A percentile compares a stretch with the other conserved stretches of the same genome.
phyloP scores from a whole-genome alignment of 2,113 vertebrate genomes.

The Eira barbara region DNA sequence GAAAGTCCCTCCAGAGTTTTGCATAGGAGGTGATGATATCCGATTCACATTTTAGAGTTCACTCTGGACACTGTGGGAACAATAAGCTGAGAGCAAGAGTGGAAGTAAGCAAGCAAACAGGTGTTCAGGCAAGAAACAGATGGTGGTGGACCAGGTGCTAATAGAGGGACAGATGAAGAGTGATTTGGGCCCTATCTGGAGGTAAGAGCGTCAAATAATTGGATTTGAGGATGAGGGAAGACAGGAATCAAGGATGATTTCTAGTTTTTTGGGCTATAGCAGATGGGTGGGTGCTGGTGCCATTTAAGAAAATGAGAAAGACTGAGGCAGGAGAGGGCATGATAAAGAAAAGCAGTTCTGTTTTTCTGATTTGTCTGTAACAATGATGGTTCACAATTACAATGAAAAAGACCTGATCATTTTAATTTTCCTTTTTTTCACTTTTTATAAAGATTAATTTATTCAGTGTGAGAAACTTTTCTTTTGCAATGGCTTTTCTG shows the following conservation, averaged over 20 bases:
- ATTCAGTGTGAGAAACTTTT: not conserved
- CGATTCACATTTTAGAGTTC: not conserved
- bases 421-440: not conserved
- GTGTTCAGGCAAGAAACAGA: not conserved
- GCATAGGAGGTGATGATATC: not conserved
- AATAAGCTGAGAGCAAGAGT: not conserved
- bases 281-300: not conserved
- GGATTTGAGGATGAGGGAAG: not conserved
- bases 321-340: not conserved
- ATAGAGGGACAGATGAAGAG: accelerated
- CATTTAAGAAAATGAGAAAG: not conserved
- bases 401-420: not conserved
- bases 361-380: not conserved
- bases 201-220: not conserved
- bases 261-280: not conserved
- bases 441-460: conserved; percentile 18
- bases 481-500: not conserved
- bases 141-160: not conserved
- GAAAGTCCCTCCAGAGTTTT: not conserved
- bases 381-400: not conserved
- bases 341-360: not conserved
- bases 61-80: not conserved
- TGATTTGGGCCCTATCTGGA: too few relatives aligned
- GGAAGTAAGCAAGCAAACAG: not conserved
- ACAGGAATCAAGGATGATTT: not conserved